phyloP scores from a whole-genome alignment of 1,140 invertebrate species.

The Ganaspis sp. region DNA sequence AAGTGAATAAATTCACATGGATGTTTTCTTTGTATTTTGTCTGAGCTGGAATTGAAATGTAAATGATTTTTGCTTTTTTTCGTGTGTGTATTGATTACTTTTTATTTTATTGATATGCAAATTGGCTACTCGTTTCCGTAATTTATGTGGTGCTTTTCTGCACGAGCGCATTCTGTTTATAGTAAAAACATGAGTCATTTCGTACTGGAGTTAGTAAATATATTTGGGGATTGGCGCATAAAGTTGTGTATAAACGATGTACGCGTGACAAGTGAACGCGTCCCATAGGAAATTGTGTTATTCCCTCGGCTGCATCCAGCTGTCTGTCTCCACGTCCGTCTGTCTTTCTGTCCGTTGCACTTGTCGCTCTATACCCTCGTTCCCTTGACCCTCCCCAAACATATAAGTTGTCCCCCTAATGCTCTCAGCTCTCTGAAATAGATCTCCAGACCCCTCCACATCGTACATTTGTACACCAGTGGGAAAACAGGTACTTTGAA shows the following conservation, averaged over 20 bases:
- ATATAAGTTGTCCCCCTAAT: slow-evolving; percentile 63
- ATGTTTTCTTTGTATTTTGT: too few relatives aligned
- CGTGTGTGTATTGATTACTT: too few relatives aligned
- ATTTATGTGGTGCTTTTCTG: neutral
- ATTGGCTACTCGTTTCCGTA: neutral
- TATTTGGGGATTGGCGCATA: neutral
- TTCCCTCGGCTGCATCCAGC: slow-evolving; percentile 46
- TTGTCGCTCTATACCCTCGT: slow-evolving; percentile 64
- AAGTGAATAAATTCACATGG: too few relatives aligned
- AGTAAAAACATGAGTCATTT: neutral
- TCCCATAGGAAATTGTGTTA: slow-evolving; percentile 6
- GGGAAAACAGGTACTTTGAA: slow-evolving; percentile 13
- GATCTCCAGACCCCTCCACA: slow-evolving; percentile 38
- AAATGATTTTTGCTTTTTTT: too few relatives aligned
- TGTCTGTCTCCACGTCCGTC: slow-evolving; percentile 53
- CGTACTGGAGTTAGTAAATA: neutral
- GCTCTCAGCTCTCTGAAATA: slow-evolving; percentile 58
- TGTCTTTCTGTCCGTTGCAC: slow-evolving; percentile 59
- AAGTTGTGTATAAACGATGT: slow-evolving; percentile 34
- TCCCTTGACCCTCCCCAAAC: slow-evolving; percentile 71
- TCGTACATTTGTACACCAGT: neutral
- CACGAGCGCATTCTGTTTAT: neutral
- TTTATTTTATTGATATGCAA: neutral
- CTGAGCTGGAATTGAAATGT: too few relatives aligned
- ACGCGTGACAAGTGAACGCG: slow-evolving; percentile 17